Evolutionary conservation across 2,888 invertebrate genomes (phyloP).

Genomic region (Aelia acuminata): DNA sequence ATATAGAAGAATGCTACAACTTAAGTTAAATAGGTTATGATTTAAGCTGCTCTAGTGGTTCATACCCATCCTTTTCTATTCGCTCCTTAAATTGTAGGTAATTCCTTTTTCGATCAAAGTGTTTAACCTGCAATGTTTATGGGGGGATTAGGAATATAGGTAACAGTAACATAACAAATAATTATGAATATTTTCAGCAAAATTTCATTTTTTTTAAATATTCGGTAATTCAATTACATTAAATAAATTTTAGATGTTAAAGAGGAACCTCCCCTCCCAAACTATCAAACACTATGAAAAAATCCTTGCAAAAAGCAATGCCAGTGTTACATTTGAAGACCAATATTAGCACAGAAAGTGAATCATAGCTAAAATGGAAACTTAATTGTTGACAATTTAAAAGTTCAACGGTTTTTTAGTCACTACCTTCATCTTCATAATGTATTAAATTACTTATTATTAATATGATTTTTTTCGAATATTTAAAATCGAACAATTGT

Average conservation of each 20-base stretch:
- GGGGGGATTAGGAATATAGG: neutral
- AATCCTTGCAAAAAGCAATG: neutral
- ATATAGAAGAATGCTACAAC: neutral
- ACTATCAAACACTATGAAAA: neutral
- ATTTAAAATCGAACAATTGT: no score
- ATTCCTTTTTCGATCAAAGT: conserved; percentile 92
- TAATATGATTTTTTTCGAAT: no score
- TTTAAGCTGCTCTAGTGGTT: conserved; percentile 76
- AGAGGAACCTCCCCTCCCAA: neutral
- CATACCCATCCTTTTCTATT: conserved; percentile 88
- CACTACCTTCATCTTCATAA: no score
- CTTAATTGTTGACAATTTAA: no score
- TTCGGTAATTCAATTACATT: neutral
- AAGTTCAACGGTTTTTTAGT: no score
- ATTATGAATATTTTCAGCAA: neutral
- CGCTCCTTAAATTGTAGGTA: conserved; percentile 90
- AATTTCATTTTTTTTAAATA: neutral
- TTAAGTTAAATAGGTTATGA: conserved; percentile 2
- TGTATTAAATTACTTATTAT: no score
- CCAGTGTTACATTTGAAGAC: no score
- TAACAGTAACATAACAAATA: neutral
- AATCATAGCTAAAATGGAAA: no score
- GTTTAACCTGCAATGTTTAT: conserved; percentile 77
- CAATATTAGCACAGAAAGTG: no score
- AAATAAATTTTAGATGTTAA: neutral